Evolutionary conservation across 2,113 vertebrate genomes (phyloP).

Genomic region (Rousettus leschenaultii): DNA sequence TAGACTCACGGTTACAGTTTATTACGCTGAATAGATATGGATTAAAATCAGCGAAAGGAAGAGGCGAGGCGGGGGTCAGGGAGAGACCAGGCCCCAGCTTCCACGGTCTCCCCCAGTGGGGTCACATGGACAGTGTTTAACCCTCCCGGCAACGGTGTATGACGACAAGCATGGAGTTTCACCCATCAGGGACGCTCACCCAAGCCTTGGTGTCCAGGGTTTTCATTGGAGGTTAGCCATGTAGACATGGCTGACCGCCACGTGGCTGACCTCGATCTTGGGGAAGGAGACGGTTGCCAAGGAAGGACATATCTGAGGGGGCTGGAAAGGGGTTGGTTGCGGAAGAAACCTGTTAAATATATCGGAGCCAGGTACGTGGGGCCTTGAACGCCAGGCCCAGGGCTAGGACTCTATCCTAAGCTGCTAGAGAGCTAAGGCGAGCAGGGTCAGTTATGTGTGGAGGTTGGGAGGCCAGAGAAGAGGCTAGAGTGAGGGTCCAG

Average conservation of each 20-base stretch:
- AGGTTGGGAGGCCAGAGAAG: background rate
- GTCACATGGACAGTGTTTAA: fast-evolving
- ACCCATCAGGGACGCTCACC: background rate
- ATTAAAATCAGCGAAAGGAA: background rate
- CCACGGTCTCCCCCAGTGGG: background rate
- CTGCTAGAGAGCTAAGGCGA: background rate
- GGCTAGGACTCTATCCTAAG: background rate
- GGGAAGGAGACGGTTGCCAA: background rate
- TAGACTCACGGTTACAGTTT: fast-evolving
- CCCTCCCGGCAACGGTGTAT: background rate
- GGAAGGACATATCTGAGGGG: background rate
- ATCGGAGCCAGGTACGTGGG: background rate
- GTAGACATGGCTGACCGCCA: background rate
- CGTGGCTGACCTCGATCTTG: background rate
- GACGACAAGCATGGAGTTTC: fast-evolving
- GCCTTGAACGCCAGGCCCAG: background rate
- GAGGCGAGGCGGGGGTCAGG: background rate
- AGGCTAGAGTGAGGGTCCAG: background rate
- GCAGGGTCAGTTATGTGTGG: background rate
- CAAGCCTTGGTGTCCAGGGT: background rate
- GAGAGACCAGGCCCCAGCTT: background rate
- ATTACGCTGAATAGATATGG: too few species aligned
- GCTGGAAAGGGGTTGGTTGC: background rate
- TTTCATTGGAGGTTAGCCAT: background rate
- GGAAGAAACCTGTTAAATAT: background rate